phyloP scores from a whole-genome alignment of 1,140 invertebrate genomes.

The Venturia canescens region DNA sequence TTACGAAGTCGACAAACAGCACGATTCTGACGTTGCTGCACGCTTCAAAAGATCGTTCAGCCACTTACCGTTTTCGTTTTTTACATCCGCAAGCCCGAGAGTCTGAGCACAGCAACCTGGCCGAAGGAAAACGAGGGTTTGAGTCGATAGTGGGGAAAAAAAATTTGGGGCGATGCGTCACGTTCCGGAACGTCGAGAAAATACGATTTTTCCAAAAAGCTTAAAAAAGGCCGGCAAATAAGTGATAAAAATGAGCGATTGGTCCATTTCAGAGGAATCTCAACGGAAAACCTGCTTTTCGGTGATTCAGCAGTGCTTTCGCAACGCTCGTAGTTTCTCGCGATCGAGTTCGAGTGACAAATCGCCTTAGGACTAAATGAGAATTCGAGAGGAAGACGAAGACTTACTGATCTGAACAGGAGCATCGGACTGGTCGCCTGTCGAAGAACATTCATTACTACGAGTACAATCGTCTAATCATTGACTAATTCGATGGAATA shows the following conservation, averaged over 20 bases:
- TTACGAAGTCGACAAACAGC: too few species aligned
- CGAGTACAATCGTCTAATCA: conserved; percentile 53
- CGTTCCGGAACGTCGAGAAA: too few species aligned
- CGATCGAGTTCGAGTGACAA: not conserved
- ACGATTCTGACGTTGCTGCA: too few species aligned
- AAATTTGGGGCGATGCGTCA: not conserved
- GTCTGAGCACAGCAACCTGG: conserved; percentile 42
- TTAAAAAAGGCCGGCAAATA: too few species aligned
- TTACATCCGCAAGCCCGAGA: conserved; percentile 53
- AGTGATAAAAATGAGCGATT: too few species aligned
- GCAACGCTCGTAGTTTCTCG: not conserved
- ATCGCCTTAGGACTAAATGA: not conserved
- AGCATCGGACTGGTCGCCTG: conserved; percentile 56
- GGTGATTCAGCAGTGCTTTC: not conserved
- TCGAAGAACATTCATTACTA: conserved; percentile 55
- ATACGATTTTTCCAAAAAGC: too few species aligned
- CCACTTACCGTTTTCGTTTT: conserved; percentile 41
- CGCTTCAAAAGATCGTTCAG: not conserved
- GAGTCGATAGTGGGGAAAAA: not conserved
- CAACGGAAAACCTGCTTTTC: too few species aligned
- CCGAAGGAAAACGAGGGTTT: not conserved
- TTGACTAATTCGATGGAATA: not conserved
- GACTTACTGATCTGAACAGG: conserved; percentile 57
- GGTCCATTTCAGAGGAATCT: too few species aligned
- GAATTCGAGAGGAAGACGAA: not conserved